phyloP scores from a whole-genome alignment of 1,140 invertebrate genomes.

The Scaptomyza pallida region DNA sequence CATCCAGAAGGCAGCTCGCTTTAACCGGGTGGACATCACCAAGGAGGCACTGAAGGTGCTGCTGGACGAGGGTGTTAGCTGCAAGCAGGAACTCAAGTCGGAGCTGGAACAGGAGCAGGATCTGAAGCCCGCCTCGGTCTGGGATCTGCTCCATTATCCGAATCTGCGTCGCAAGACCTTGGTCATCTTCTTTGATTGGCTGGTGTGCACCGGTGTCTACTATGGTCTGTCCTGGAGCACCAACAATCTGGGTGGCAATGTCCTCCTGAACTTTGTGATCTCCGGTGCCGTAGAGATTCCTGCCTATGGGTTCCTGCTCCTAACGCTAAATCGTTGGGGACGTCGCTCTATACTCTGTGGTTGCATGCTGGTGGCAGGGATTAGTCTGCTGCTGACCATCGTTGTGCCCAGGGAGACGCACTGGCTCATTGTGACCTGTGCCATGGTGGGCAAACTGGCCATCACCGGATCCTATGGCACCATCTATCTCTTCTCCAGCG shows the following conservation, averaged over 20 bases:
- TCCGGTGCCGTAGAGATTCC: slow-evolving; percentile 91
- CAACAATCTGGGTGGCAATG: slow-evolving; percentile 89
- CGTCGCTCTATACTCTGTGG: slow-evolving; percentile 88
- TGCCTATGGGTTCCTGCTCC: slow-evolving; percentile 89
- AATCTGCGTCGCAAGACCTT: slow-evolving; percentile 89
- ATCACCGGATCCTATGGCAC: slow-evolving; percentile 92
- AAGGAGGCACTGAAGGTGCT: slow-evolving; percentile 86
- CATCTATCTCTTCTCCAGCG: slow-evolving; percentile 92
- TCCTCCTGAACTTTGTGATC: slow-evolving; percentile 91
- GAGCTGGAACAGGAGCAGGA: slow-evolving; percentile 66
- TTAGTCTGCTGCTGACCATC: slow-evolving; percentile 86
- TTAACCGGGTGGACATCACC: slow-evolving; percentile 87
- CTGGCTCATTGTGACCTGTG: slow-evolving; percentile 87
- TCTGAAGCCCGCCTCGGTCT: slow-evolving; percentile 84
- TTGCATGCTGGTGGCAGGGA: slow-evolving; percentile 89
- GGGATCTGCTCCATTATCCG: slow-evolving; percentile 89
- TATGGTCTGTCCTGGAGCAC: slow-evolving; percentile 93
- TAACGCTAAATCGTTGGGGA: slow-evolving; percentile 90
- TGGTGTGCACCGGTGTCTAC: slow-evolving; percentile 91
- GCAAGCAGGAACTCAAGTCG: slow-evolving; percentile 72
- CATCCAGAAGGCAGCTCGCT: slow-evolving; percentile 88
- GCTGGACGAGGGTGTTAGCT: slow-evolving; percentile 84
- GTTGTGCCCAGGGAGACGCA: slow-evolving; percentile 86
- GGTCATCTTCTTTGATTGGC: slow-evolving; percentile 92
- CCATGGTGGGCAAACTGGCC: slow-evolving; percentile 92